These are phyloP conservation scores for Metellina segmentata DNA, from an alignment of 2,888 invertebrate genomes.

Conservation along the genomic window DNA sequence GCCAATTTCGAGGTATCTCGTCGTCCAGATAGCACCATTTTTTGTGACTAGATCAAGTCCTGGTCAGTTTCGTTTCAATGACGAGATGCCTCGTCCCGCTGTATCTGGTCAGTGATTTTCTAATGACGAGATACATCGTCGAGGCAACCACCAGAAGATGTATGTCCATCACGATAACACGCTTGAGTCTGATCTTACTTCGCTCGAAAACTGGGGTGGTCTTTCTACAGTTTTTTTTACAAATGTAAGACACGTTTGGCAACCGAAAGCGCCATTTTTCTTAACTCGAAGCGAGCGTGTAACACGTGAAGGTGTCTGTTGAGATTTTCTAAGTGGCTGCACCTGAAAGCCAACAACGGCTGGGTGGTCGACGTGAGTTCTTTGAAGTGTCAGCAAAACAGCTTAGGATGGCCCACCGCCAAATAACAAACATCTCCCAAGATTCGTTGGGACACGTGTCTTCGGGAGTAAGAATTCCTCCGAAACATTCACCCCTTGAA, in stretches of 20 bases:
- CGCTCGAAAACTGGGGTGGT: background rate
- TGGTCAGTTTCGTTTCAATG: too few relatives aligned
- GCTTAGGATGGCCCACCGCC: background rate
- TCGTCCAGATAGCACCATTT: too few relatives aligned
- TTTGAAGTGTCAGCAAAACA: background rate
- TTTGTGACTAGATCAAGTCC: too few relatives aligned
- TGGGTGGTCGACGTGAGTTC: background rate
- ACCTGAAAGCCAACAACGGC: background rate
- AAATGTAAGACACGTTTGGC: background rate
- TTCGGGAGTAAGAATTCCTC: background rate
- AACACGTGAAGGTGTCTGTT: background rate
- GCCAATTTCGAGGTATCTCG: too few relatives aligned
- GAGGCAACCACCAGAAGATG: too few relatives aligned
- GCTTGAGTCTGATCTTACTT: too few relatives aligned
- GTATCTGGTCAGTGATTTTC: too few relatives aligned
- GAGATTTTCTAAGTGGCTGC: background rate
- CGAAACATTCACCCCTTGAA: background rate
- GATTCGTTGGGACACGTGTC: background rate
- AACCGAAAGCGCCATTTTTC: background rate
- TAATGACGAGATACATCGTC: too few relatives aligned
- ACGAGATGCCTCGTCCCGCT: too few relatives aligned
- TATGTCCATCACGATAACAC: too few relatives aligned
- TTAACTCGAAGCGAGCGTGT: background rate
- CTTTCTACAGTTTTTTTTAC: background rate
- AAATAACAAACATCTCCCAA: background rate